A percentile compares a stretch with the other conserved stretches of the same genome.
These are phyloP conservation scores for Pitta sordida DNA, from an alignment of 2,113 vertebrate genomes.

Conservation along the genomic window DNA sequence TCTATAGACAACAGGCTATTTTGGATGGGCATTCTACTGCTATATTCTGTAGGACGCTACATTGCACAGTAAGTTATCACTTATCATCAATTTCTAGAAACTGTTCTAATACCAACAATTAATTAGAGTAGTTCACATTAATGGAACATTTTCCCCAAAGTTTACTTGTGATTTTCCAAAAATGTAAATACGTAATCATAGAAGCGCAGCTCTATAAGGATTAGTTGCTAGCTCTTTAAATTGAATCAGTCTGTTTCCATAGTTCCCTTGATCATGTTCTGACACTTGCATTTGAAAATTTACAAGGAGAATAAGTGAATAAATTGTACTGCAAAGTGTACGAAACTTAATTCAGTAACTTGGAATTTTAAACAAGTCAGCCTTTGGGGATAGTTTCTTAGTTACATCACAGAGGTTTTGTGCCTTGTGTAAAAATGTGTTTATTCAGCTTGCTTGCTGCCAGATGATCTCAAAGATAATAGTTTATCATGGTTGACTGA, in stretches of 20 bases:
- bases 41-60: neutral
- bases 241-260: slow-evolving; percentile 8
- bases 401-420: neutral
- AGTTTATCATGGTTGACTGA: neutral
- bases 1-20: neutral
- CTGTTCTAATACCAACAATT: neutral
- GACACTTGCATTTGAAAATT: neutral
- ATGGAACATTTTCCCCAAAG: neutral
- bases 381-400: neutral
- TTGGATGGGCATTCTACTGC: neutral
- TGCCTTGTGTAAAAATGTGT: neutral
- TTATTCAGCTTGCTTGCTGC: slow-evolving; percentile 17
- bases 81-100: neutral
- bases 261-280: neutral
- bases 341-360: neutral
- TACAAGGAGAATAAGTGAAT: neutral
- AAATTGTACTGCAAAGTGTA: neutral
- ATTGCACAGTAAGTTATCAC: neutral
- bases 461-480: neutral
- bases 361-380: neutral
- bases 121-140: neutral
- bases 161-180: slow-evolving; percentile 11
- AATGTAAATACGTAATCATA: neutral
- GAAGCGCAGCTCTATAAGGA: neutral
- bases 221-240: slow-evolving; percentile 6